Percentiles rank a stretch among this genome's conserved stretches.
phyloP scores from a whole-genome alignment of 2,888 invertebrate genomes.

The Scaptomyza flava region DNA sequence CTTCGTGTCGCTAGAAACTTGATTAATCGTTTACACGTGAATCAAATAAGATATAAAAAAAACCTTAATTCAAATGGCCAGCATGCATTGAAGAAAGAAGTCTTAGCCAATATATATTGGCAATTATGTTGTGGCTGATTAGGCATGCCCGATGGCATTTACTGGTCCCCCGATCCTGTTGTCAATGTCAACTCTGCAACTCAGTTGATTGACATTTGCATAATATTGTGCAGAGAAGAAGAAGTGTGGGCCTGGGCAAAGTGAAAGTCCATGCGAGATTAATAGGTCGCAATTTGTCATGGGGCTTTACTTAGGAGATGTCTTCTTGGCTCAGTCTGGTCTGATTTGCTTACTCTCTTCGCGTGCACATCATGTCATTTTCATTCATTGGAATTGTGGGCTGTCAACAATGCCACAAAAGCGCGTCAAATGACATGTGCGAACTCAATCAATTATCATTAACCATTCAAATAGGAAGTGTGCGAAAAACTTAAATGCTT shows the following conservation, averaged over 20 bases:
- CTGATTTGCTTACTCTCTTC: slow-evolving; percentile 32
- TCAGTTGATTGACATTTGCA: slow-evolving; percentile 70
- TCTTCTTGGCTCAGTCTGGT: slow-evolving; percentile 36
- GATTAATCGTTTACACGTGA: slow-evolving; percentile 76
- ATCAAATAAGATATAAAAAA: slow-evolving; percentile 56
- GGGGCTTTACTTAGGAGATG: slow-evolving; percentile 34
- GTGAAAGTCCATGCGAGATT: slow-evolving; percentile 75
- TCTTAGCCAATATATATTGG: slow-evolving; percentile 55
- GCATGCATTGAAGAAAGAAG: slow-evolving; percentile 37
- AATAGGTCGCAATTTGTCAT: slow-evolving; percentile 77
- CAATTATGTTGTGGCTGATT: slow-evolving; percentile 64
- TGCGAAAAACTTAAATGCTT: slow-evolving; percentile 36
- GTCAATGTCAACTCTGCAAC: slow-evolving; percentile 61
- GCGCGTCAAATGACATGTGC: slow-evolving; percentile 72
- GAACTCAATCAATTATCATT: slow-evolving; percentile 74
- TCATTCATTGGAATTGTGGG: slow-evolving; percentile 65
- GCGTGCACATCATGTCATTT: slow-evolving; percentile 71
- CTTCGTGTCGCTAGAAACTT: slow-evolving; percentile 53
- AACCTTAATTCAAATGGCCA: slow-evolving; percentile 59
- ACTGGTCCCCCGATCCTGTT: slow-evolving; percentile 45
- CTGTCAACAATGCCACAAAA: slow-evolving; percentile 75
- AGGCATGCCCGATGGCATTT: slow-evolving; percentile 41
- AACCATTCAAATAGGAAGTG: slow-evolving; percentile 67
- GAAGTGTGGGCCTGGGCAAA: slow-evolving; percentile 45
- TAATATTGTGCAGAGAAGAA: slow-evolving; percentile 45